Evolutionary conservation across 2,888 invertebrate genomes (phyloP), one percentile per base, ranked within the genome.

Genomic region (Melanostoma scalare): DNA sequence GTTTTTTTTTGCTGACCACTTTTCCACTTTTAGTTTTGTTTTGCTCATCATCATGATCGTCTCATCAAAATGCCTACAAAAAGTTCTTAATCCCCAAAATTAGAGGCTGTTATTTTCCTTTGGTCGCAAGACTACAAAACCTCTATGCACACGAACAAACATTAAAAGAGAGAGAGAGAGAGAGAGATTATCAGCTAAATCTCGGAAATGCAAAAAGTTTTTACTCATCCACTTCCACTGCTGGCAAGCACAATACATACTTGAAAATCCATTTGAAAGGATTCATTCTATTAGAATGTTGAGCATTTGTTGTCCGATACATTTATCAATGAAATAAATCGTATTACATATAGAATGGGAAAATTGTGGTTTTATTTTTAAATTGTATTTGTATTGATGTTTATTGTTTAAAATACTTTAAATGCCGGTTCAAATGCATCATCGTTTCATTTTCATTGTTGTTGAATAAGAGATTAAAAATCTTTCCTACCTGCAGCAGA

Each of bases 391-490:
- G 20, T 20, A 20, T 20, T 20, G 20, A 20, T 20, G 20, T 20
- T 20, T 20, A 20, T 20, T 20, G 20, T 20, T 20, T 20, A 20
- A 42, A 48, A 63, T 63, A 48, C 55, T 44, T 65, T 73, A 58
- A 52, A 36, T 44, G 52, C 38, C 40, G 6, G 35, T 77, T 52
- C 50, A 44, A 73, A 8, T 55, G 44, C 56, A 48, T 44, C 35
- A 36, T 46, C 35, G 9, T 35, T 52, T 56, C 2, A 4, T 6
- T 38, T 69, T 33, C 8, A 8, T 53, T 68, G 4, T n/a, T 60
- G 58, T 67, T 55, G 55, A 77, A 58, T 53, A 61, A 50, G 30
- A 55, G 38, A 53, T 46, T 8, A 63, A 6, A 60, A 10, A 65
- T 65, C 1, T 31, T 20, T 20, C 20, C 1, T 50, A 35, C 33